phyloP scores from a whole-genome alignment of 2,113 vertebrate genomes.

The Okapia johnstoni region DNA sequence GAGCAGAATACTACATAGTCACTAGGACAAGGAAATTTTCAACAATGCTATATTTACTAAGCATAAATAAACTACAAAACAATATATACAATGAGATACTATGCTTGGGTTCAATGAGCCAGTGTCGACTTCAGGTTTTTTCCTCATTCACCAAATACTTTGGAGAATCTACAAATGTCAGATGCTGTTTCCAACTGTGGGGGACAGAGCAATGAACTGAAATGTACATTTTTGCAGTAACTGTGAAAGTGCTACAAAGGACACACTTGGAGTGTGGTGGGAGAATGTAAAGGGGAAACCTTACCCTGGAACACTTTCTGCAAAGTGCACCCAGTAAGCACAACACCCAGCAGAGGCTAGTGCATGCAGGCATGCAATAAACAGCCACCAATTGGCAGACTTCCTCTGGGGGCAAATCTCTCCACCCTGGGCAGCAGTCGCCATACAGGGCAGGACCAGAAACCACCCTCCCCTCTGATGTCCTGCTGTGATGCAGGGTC shows the following conservation, averaged over 20 bases:
- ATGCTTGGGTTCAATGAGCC: neutral
- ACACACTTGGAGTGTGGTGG: neutral
- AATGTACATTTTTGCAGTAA: neutral
- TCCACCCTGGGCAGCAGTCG: neutral
- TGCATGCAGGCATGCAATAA: neutral
- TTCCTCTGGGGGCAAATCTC: neutral
- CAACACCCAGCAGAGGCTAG: neutral
- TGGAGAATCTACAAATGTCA: neutral
- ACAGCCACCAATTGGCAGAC: neutral
- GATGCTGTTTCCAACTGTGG: neutral
- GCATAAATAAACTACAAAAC: neutral
- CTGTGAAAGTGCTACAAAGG: neutral
- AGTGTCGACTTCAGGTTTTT: neutral
- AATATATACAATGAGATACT: neutral
- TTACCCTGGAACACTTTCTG: neutral
- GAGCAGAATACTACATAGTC: neutral
- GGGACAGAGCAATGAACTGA: neutral
- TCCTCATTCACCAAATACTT: neutral
- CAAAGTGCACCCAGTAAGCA: neutral
- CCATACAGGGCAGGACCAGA: neutral
- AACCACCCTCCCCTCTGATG: neutral
- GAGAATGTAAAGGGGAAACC: accelerated
- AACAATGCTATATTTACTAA: neutral
- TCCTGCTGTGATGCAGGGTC: neutral
- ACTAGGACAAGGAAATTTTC: neutral